These are phyloP conservation scores for Brachyalestes nurse DNA, from an alignment of 2,797 vertebrate genomes.

Conservation along the genomic window DNA sequence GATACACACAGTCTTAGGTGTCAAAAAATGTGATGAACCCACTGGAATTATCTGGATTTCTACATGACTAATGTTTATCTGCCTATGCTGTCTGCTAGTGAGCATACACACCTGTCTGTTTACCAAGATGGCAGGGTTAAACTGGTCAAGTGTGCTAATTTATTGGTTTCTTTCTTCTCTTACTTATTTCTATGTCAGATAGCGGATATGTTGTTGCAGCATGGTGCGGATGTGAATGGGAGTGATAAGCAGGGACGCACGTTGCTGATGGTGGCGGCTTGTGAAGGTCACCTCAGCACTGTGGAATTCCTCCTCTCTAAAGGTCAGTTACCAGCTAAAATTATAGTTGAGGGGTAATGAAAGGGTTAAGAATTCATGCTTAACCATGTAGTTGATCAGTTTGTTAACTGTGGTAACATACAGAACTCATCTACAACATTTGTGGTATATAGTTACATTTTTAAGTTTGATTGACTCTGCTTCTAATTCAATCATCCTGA, in stretches of 20 bases:
- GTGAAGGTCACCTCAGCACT: constrained; percentile 94
- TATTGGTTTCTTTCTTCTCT: not conserved
- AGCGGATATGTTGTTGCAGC: constrained; percentile 87
- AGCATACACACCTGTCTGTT: not conserved
- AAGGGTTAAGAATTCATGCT: not conserved
- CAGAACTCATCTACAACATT: not conserved
- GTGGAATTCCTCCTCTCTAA: constrained; percentile 93
- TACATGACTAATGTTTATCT: not conserved
- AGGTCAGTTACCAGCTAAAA: constrained; percentile 76
- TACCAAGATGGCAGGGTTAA: not conserved
- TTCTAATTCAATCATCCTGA: not conserved
- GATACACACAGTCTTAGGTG: not conserved
- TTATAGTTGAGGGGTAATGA: not conserved
- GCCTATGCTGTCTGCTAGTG: not conserved
- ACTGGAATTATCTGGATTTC: not conserved
- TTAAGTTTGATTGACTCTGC: not conserved
- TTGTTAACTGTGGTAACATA: not conserved
- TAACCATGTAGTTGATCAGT: not conserved
- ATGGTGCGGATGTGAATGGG: constrained; percentile 89
- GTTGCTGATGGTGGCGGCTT: constrained; percentile 95
- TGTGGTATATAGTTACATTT: not conserved
- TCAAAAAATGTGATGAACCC: not conserved
- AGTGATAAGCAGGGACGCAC: constrained; percentile 96
- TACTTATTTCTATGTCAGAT: constrained; percentile 77
- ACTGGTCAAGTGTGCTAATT: not conserved